phyloP scores from a whole-genome alignment of 1,140 invertebrate species.

The Bombus superbus region DNA sequence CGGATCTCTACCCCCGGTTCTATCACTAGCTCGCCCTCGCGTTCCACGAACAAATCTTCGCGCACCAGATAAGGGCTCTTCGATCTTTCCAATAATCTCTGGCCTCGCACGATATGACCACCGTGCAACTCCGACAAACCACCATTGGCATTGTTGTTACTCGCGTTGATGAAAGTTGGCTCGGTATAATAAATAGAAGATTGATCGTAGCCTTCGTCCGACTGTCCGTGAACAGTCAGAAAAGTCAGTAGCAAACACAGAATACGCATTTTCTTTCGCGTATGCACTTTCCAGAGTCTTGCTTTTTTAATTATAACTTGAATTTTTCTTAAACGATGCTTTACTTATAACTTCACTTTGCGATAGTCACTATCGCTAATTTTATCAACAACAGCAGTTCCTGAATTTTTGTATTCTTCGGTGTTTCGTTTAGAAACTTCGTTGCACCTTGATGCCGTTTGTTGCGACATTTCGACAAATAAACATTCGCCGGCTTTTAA shows the following conservation, averaged over 20 bases:
- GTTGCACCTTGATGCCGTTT: conserved; percentile 18
- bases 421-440: neutral
- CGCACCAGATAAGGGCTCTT: conserved; percentile 91
- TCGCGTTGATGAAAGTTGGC: conserved; percentile 66
- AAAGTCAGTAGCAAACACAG: conserved; percentile 2
- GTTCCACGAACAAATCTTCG: conserved; percentile 91
- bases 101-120: conserved; percentile 83
- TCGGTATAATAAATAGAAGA: conserved; percentile 80
- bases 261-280: conserved; percentile 36
- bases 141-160: conserved; percentile 10
- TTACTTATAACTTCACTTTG: neutral
- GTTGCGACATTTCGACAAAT: conserved; percentile 25
- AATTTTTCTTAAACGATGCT: neutral
- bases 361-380: neutral
- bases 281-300: neutral
- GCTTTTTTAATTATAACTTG: neutral
- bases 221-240: conserved; percentile 30
- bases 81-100: conserved; percentile 81
- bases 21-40: conserved; percentile 89
- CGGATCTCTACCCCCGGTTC: conserved; percentile 93
- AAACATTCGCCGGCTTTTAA: neutral
- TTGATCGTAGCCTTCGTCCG: conserved; percentile 67
- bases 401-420: too few species aligned
- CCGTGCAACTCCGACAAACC: conserved; percentile 85
- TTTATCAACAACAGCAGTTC: too few species aligned